These are phyloP conservation scores for Malurus splendens DNA, from an alignment of 2,797 vertebrate species.

Conservation along the genomic window DNA sequence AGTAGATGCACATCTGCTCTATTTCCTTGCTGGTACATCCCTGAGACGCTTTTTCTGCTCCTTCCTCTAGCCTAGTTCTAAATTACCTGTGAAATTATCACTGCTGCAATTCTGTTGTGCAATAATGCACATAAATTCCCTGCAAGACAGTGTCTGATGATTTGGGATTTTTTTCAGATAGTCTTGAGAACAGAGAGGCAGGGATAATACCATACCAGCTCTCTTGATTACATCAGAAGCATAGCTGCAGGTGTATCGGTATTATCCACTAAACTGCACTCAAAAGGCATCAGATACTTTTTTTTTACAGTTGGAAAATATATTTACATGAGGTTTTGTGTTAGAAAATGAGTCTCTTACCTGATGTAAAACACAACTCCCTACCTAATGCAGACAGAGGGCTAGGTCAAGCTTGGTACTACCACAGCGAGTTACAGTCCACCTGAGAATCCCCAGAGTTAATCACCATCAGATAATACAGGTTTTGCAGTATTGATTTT, in stretches of 20 bases:
- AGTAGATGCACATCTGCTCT: not conserved
- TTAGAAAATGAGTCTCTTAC: not conserved
- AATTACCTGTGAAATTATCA: constrained; percentile 41
- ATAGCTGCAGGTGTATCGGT: not conserved
- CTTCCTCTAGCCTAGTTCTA: not conserved
- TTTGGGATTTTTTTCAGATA: not conserved
- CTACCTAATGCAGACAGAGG: not conserved
- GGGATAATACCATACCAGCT: not conserved
- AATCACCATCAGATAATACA: not conserved
- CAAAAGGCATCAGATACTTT: not conserved
- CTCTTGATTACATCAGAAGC: not conserved
- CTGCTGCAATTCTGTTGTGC: not conserved
- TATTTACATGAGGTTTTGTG: not conserved
- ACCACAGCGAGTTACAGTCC: not conserved
- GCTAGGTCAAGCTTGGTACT: not conserved
- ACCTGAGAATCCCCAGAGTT: not conserved
- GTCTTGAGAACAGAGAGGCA: not conserved
- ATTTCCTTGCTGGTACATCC: not conserved
- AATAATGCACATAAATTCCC: not conserved
- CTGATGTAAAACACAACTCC: not conserved
- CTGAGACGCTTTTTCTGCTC: not conserved
- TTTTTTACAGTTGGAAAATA: not conserved
- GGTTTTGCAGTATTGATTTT: not conserved
- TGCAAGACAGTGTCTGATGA: not conserved
- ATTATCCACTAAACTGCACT: not conserved